Conservation (phyloP, 1,140 invertebrate genomes). For the Caerostris darwini region DNA sequence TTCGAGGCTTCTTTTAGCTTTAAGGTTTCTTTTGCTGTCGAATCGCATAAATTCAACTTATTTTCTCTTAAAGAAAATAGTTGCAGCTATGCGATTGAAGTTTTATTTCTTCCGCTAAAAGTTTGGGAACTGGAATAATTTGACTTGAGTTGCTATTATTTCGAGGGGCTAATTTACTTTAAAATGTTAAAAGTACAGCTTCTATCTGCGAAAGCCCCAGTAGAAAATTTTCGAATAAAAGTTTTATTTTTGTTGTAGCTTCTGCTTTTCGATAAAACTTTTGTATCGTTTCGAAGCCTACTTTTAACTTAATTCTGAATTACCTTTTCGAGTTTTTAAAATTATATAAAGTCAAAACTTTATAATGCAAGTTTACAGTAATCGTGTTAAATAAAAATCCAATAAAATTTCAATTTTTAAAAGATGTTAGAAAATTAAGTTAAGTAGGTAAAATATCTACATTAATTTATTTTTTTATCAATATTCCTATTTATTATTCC, state of each 20-base stretch:
- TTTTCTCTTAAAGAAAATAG: not conserved
- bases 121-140: not conserved
- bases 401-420: no score
- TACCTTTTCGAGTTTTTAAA: no score
- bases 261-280: no score
- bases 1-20: not conserved
- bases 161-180: not conserved
- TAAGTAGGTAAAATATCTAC: no score
- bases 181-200: not conserved
- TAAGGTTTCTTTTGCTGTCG: not conserved
- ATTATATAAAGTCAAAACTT: no score
- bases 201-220: not conserved
- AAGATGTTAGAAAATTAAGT: no score
- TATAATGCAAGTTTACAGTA: no score
- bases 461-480: no score
- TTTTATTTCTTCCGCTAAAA: not conserved
- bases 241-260: not conserved
- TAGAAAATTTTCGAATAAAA: not conserved
- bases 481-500: no score
- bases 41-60: not conserved
- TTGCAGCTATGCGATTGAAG: not conserved
- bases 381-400: no score
- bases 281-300: no score
- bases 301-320: no score
- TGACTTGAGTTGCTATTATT: constrained; percentile 14